Evolutionary conservation across 2,113 vertebrate genomes (phyloP), one percentile per base, ranked within the genome.

Genomic region (Notarius quadriscutis): DNA sequence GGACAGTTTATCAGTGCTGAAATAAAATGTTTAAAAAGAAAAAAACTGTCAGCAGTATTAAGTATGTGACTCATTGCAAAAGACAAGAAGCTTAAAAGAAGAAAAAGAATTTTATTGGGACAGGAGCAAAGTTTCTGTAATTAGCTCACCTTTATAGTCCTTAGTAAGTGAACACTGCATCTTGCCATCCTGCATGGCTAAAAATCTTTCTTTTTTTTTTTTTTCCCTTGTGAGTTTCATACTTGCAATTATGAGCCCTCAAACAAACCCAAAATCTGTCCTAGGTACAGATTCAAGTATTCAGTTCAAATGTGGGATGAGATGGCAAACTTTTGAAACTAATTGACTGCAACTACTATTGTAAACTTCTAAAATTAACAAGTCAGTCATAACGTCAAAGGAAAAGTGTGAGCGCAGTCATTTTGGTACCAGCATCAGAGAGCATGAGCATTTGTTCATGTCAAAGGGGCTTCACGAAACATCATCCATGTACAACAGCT

Each of bases 401-500:
- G n/a, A 5, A 5, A 80, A 27, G n/a, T 79, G 25, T 8, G 14
- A 8, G 18, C 1, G 4, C 41, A 75, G 50, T 78, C 53, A 20
- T 57, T 80, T 18, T 30, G 2, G 22, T 10, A 53, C 2, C 41
- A 25, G 11, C 53, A 80, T 57, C 25, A 57, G 51, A 30, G n/a
- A 57, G 7, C 51, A 51, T 53, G 22, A 53, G 75, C 48, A 80
- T 58, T 80, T 80, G n/a, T 9, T 80, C 4, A 80, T 60, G 53
- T 60, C 55, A 58, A 58, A 34, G 55, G 11, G 27, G 75, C 75
- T 78, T 27, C 75, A 55, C 27, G 50, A 78, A 78, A 78, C 50
- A 55, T 78, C 75, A 78, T 55, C 50, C 75, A 27, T 53, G n/a
- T 78, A 55, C 78, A 80, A 34, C 78, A 80, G 30, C 78, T 58